phyloP scores from a whole-genome alignment of 2,888 invertebrate genomes.

The Sinotaia quadrata region DNA sequence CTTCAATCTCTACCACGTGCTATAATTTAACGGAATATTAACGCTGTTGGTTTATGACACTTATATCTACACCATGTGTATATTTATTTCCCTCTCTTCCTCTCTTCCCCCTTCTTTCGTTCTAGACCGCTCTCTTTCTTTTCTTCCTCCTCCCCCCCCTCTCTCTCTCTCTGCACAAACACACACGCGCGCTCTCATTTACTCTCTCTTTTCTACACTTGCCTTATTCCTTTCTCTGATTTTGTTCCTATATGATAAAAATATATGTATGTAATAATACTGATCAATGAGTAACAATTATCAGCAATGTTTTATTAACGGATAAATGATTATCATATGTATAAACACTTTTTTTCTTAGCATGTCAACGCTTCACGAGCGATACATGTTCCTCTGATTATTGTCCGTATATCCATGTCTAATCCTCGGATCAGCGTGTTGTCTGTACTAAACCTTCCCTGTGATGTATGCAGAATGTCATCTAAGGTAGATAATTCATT shows the following conservation, averaged over 20 bases:
- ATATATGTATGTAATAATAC: no score
- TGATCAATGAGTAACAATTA: no score
- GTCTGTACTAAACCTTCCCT: neutral
- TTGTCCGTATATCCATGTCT: neutral
- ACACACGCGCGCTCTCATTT: conserved; percentile 3
- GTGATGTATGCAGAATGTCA: conserved; percentile 3
- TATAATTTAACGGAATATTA: no score
- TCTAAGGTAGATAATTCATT: neutral
- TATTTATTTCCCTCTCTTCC: neutral
- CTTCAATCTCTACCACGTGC: no score
- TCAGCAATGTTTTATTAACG: no score
- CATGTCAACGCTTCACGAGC: no score
- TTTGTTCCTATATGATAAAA: no score
- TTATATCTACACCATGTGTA: neutral
- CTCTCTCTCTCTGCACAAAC: neutral
- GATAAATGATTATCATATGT: no score
- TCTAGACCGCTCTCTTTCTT: neutral
- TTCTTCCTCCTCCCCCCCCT: neutral
- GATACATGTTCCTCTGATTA: no score
- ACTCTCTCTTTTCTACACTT: neutral
- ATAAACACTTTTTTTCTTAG: no score
- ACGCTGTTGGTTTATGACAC: neutral
- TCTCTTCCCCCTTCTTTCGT: neutral
- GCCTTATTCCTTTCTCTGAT: no score
- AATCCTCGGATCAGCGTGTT: neutral